A percentile compares a stretch with the other conserved stretches of the same genome.
phyloP scores from a whole-genome alignment of 1,140 invertebrate genomes.

The Homarus americanus region DNA sequence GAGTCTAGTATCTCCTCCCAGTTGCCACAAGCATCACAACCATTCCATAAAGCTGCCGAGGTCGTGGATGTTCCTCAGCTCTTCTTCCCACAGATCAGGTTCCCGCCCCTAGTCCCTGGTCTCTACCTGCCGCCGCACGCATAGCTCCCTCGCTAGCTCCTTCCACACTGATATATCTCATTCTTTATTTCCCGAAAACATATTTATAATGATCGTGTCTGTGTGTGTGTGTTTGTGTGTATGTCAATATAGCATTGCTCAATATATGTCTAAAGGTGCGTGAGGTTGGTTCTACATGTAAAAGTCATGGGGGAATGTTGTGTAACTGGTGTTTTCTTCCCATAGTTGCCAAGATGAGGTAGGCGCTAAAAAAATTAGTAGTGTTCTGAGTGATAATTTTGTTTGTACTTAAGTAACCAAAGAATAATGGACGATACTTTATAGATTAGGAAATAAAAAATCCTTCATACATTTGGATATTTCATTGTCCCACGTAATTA shows the following conservation, averaged over 20 bases:
- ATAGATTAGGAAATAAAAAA: not conserved
- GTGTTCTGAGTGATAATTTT: not conserved
- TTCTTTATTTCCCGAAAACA: too few species aligned
- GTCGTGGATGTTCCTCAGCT: not conserved
- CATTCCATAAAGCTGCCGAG: not conserved
- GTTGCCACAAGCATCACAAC: not conserved
- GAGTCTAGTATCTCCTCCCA: not conserved
- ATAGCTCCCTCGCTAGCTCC: not conserved
- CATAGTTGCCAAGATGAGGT: not conserved
- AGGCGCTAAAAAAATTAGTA: not conserved
- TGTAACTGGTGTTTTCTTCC: not conserved
- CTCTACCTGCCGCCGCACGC: not conserved
- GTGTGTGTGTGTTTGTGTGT: not conserved
- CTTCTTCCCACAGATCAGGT: not conserved
- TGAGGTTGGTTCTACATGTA: not conserved
- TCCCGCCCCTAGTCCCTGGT: not conserved
- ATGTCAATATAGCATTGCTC: not conserved
- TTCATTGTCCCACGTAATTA: not conserved
- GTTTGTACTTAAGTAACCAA: not conserved
- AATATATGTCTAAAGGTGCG: not conserved
- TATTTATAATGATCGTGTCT: not conserved
- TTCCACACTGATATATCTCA: not conserved
- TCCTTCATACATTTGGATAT: not conserved
- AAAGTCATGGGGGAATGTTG: not conserved
- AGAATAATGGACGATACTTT: constrained; percentile 1